Base-by-base conservation (phyloP, 2,888 invertebrate genomes). In the Ptilodon capucinus region DNA sequence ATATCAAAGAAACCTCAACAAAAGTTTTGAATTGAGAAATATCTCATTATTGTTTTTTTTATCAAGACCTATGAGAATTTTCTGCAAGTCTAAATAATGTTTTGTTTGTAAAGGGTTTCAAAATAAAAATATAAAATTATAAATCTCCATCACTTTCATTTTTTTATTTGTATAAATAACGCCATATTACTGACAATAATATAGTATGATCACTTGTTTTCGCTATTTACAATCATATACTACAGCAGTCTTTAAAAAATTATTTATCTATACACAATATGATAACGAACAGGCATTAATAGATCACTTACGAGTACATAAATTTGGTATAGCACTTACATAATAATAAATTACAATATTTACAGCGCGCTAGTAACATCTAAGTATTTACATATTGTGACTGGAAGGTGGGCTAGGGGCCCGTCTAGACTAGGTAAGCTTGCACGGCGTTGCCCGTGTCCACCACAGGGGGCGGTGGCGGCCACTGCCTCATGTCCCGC, bases 371-470 rank as follows among this genome's bases (percentile, higher is more conserved):
- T 81, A 79, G 60, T 77, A 85, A 70, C 65, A 77, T 78, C 81
- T 88, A 88, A 75, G 74, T 83, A 84, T 86, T 64, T 86, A 85
- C 86, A 86, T 64, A 2, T 76, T 72, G 39, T 90, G 90, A 90
- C 90, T 89, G 90, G 88, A 89, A 88, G 81, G 66, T 74, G 79
- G 84, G 82, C 71, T 54, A 68, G 43, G 46, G 70, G 79, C 84
- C 86, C 76, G 46, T 79, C 77, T 89, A 94, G 93, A 94, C 94
- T 91, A 94, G 93, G 92, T 94, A 94, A 79, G 94, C 94, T 92
- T 94, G 94, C 65, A 93, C 93, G 80, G 86, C 68, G 57, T 80
- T 88, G 68, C 88, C 81, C 53, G 89, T 88, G 68, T 90, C 87
- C n/a, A 90, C 88, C 1, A 90, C 75, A 7, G 89, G 86, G 5